Percentiles rank a stretch among this genome's conserved stretches.
Evolutionary conservation across 2,113 vertebrate species (phyloP).

Genomic region (Psilopogon haemacephalus): DNA sequence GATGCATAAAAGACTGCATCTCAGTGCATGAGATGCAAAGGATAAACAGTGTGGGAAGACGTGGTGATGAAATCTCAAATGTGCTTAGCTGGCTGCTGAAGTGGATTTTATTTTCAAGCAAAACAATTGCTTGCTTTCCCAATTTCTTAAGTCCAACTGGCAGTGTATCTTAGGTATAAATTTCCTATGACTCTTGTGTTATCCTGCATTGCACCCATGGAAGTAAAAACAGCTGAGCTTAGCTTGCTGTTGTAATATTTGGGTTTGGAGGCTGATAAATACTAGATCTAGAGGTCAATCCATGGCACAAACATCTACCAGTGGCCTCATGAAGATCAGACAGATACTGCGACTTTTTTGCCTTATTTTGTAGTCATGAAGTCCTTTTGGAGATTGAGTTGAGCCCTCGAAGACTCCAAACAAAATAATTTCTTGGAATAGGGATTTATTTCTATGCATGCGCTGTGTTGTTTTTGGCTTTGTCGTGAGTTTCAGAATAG

Average conservation of each 20-base stretch:
- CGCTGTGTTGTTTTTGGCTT: conserved; percentile 66
- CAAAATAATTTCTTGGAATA: conserved; percentile 66
- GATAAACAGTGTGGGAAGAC: conserved; percentile 29
- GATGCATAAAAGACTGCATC: not conserved
- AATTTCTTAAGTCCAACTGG: not conserved
- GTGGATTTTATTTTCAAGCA: conserved; percentile 7
- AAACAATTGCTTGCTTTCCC: not conserved
- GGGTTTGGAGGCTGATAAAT: not conserved
- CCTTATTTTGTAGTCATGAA: not conserved
- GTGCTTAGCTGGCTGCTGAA: not conserved
- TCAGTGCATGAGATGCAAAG: not conserved
- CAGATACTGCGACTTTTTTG: not conserved
- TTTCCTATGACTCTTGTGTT: not conserved
- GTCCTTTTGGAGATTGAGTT: conserved; percentile 12
- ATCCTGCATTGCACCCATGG: not conserved
- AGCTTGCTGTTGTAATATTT: not conserved
- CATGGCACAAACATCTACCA: not conserved
- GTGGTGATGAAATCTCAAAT: conserved; percentile 9
- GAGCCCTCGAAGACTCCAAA: conserved; percentile 55
- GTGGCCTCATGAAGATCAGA: not conserved
- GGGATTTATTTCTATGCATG: conserved; percentile 19
- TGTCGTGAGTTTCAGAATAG: conserved; percentile 44
- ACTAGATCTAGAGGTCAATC: not conserved
- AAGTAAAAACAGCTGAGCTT: not conserved
- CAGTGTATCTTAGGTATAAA: not conserved